Percentiles rank a stretch among this genome's conserved stretches.
These are phyloP conservation scores for Meles meles DNA, from an alignment of 2,113 vertebrate species.

Conservation along the genomic window DNA sequence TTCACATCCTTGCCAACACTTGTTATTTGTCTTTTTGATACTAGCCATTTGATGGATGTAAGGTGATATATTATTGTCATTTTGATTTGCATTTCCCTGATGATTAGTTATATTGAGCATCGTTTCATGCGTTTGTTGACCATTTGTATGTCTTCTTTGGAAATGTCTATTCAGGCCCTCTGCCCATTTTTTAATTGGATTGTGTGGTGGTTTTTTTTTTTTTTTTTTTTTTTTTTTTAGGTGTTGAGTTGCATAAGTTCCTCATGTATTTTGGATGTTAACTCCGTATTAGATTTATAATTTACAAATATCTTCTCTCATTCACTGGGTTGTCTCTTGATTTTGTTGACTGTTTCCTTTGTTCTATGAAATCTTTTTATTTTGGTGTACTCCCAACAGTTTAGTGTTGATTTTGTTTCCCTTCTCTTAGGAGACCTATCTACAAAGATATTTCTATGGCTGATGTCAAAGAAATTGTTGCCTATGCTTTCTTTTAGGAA, in stretches of 20 bases:
- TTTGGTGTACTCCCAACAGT: background rate
- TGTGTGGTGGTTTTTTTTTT: no score
- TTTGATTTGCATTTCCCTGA: background rate
- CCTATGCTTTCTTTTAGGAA: background rate
- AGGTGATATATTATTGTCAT: background rate
- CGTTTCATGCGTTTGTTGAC: background rate
- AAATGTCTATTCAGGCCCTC: background rate
- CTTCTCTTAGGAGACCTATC: background rate
- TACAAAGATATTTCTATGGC: background rate
- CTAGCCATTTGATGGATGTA: background rate
- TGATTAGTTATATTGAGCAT: background rate
- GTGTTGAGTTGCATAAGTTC: background rate
- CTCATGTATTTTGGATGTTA: background rate
- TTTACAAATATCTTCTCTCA: background rate
- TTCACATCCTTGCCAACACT: background rate
- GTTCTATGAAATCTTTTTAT: background rate
- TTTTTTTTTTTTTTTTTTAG: background rate
- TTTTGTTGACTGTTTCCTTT: background rate
- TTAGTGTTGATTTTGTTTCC: background rate
- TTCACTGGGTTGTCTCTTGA: background rate
- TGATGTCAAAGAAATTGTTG: background rate
- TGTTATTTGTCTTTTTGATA: background rate
- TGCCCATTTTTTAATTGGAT: background rate
- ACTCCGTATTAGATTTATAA: background rate
- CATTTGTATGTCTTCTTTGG: background rate